A percentile compares a stretch with the other conserved stretches of the same genome.
Evolutionary conservation across 2,888 invertebrate species (phyloP).

Genomic region (Andrena flavipes): DNA sequence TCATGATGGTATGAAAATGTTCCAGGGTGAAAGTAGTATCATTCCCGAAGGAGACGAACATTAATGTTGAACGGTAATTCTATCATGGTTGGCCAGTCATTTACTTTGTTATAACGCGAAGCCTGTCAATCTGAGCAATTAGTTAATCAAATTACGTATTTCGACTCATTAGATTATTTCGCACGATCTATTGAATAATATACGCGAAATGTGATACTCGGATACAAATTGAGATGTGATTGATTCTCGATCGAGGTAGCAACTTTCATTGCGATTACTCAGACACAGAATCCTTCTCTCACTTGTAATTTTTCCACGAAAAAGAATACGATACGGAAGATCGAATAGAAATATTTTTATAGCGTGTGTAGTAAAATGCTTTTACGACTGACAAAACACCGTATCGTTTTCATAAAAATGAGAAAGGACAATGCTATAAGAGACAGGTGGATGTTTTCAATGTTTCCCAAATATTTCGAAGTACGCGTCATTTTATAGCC

Average conservation of each 20-base stretch:
- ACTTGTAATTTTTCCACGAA: background rate
- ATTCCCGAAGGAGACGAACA: background rate
- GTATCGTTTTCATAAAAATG: constrained; percentile 39
- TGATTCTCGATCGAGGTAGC: background rate
- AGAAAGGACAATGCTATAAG: constrained; percentile 22
- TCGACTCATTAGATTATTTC: no score
- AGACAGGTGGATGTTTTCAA: constrained; percentile 13
- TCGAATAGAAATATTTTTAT: constrained; percentile 12
- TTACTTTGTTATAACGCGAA: background rate
- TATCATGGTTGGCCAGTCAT: background rate
- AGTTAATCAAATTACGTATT: background rate
- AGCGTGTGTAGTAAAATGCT: constrained; percentile 27
- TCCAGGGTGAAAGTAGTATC: background rate
- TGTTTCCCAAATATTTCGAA: constrained; percentile 20
- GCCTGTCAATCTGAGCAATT: background rate
- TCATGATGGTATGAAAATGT: background rate
- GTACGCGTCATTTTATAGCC: constrained; percentile 19
- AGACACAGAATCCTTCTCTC: background rate
- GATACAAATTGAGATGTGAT: background rate
- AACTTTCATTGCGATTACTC: background rate
- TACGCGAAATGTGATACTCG: background rate
- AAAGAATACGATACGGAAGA: background rate
- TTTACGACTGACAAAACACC: constrained; percentile 33
- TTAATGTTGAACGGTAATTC: background rate
- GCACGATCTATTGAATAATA: background rate